These are phyloP conservation scores for Rafetus swinhoei DNA, from an alignment of 2,113 vertebrate species.

Conservation along the genomic window DNA sequence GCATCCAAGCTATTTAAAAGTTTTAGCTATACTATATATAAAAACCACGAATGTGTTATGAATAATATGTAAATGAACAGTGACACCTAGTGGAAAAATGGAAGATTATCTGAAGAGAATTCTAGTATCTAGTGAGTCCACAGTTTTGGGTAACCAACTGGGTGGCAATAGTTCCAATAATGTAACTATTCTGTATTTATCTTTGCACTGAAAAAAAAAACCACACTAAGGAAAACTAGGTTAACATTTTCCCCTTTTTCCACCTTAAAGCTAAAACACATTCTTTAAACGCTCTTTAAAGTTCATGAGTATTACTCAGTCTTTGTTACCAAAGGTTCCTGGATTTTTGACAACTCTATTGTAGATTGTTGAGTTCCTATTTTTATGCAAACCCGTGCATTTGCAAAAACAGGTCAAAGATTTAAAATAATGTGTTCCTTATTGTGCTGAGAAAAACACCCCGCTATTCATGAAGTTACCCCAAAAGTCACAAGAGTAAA, in stretches of 20 bases:
- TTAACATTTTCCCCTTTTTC: not conserved
- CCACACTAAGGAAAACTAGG: not conserved
- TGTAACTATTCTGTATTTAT: not conserved
- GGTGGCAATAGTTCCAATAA: not conserved
- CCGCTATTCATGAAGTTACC: not conserved
- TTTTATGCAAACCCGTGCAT: not conserved
- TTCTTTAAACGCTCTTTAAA: not conserved
- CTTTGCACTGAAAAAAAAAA: too few species aligned
- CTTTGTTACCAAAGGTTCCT: not conserved
- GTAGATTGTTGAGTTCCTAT: not conserved
- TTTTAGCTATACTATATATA: not conserved
- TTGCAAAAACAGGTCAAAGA: not conserved
- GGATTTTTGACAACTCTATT: not conserved
- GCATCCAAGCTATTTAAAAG: not conserved
- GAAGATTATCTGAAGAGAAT: not conserved
- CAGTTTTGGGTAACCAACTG: not conserved
- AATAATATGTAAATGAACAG: not conserved
- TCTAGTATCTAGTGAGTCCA: not conserved
- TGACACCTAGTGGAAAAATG: conserved; percentile 41
- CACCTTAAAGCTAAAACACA: not conserved
- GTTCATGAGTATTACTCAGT: not conserved
- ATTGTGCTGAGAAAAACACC: not conserved
- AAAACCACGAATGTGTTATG: not conserved
- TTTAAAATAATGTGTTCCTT: not conserved
- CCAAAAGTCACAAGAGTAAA: not conserved